Base-by-base conservation (phyloP, 37 sponge, comb jelly and placozoan species). In the Theonella swinhoei region DNA sequence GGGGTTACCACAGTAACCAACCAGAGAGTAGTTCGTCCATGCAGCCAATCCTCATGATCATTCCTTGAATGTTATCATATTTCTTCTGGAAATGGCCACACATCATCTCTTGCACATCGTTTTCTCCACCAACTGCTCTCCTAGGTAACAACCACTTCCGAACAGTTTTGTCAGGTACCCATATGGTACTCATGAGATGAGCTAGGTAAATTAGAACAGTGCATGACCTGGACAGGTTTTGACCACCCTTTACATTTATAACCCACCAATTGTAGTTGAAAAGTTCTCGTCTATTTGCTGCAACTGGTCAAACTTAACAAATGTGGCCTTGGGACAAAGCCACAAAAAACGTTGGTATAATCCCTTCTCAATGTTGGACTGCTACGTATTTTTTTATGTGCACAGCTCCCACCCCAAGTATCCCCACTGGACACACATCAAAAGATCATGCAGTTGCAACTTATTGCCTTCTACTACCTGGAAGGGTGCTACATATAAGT, bases 281-380 rank as follows among this genome's bases (percentile, higher is more conserved):
- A 87, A 87, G 22, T 68, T 61, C 17, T 60, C 28, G 60, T 80
- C 75, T 33, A 72, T 30, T 68, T 54, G 39, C 37, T 87, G 39
- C 39, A 87, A 36, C 24, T 61, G 14, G 32, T 72, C 68, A 40
- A 80, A 87, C 0, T 1, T 0, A 0, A 54, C 59, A 34, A 25
- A 64, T 0, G 22, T 37, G 5, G 87, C 80, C 63, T 79, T 72
- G 26, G 87, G 87, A 14, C 62, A 34, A 38, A 87, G 1, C 87
- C 87, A 87, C 0, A 87, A 76, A 62, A 80, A 80, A 22, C 87
- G 29, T 72, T 87, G 87, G 37, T 29, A 31, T 26, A 87, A 32
- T 0, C 87, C 87, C 24, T 79, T 80, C 54, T 87, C 87, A 41
- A 68, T 59, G 66, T 73, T 76, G 1, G 23, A 47, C 39, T 26